Evolutionary conservation across 2,797 vertebrate species (phyloP), one percentile per base, ranked within the genome.

Genomic region (Halcyon smyrnensis): DNA sequence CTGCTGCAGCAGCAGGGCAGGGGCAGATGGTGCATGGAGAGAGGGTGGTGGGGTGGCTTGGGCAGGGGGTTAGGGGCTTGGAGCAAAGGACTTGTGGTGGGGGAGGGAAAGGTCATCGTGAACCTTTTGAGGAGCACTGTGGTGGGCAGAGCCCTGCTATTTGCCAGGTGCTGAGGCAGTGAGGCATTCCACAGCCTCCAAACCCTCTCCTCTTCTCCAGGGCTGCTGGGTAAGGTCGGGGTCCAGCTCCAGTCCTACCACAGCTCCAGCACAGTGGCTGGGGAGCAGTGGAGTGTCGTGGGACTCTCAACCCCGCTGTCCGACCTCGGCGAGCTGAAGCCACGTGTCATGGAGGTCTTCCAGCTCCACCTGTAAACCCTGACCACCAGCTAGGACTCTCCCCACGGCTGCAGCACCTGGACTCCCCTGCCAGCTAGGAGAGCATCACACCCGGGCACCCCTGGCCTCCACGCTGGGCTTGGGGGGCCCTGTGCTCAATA

Each of bases 221-320:
- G 98, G 68, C 96, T 98, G 56, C 97, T 99, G 97, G 98, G 97
- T 77, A 95, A 98, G 60, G 97, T 95, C 0, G 98, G 98, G 15
- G 92, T 98, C 54, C 98, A 98, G 95, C 98, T 99, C 19, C 97
- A 99, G 95, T 99, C 98, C 28, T 99, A 99, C 96, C 99, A 98
- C 88, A 98, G 98, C 95, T 99, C 99, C 0, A 45, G 90, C 69
- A 91, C 68, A 2, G 88, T 95, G 27, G 81, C 87, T 0, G 98
- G 98, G 59, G 98, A 99, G 60, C 97, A 97, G 96, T 99, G 99
- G 99, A 98, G 97, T 1, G 45, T 98, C 15, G 96, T 98, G 83
- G 98, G 98, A 74, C 51, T 99, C 74, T 98, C 99, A 2, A 98
- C 98, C 15, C 95, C 96, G 5, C 95, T 99, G 63, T 86, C 69